Conservation (phyloP, 2,888 invertebrate species). For the Luperina nickerlii region DNA sequence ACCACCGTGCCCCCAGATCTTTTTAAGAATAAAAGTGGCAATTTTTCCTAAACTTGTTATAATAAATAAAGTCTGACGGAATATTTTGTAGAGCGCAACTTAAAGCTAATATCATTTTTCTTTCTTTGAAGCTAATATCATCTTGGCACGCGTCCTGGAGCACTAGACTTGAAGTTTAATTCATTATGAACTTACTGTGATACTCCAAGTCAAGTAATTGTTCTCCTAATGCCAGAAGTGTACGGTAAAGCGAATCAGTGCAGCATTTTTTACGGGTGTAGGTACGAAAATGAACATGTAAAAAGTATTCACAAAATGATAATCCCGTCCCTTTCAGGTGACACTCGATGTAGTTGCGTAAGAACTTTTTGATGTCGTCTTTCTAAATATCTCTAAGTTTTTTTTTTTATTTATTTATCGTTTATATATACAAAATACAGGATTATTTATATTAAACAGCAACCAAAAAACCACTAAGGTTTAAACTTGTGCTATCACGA, state of each 20-base stretch:
- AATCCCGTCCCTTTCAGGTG: background rate
- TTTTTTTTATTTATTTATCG: too few species aligned
- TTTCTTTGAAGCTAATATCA: slow-evolving; percentile 21
- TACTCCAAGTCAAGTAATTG: background rate
- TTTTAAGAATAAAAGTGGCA: background rate
- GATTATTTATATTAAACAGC: too few species aligned
- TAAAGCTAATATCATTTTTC: slow-evolving; percentile 21
- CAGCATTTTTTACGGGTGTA: background rate
- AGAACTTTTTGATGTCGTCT: background rate
- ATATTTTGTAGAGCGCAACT: slow-evolving; percentile 6
- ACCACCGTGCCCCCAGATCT: too few species aligned
- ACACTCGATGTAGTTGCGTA: background rate
- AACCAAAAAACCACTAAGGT: too few species aligned
- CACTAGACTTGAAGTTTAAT: background rate
- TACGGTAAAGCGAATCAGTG: background rate
- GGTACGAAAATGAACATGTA: background rate
- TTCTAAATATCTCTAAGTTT: background rate
- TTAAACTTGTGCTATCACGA: too few species aligned
- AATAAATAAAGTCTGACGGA: background rate
- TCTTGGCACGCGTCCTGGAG: background rate
- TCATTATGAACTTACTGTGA: too few species aligned
- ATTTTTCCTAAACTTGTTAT: background rate
- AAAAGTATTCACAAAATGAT: background rate
- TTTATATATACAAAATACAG: too few species aligned
- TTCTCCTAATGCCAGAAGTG: too few species aligned